Percentiles rank a stretch among this genome's conserved stretches.
These are phyloP conservation scores for Leucopsar rothschildi DNA, from an alignment of 2,113 vertebrate species.

Conservation along the genomic window DNA sequence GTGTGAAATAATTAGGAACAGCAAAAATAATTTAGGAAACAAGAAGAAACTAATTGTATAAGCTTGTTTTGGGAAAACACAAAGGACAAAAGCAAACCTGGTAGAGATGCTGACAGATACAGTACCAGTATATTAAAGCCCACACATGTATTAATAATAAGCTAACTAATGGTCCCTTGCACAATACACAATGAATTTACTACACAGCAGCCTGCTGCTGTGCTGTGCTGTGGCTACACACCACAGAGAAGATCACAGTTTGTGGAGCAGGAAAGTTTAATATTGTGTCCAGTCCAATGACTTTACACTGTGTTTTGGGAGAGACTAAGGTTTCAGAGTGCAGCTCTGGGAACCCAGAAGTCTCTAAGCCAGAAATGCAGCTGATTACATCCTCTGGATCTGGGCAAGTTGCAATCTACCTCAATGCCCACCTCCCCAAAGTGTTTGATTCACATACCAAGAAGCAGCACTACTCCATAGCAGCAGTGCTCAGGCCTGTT, in stretches of 20 bases:
- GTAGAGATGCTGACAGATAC: constrained; percentile 43
- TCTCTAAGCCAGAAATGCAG: not conserved
- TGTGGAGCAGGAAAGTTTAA: constrained; percentile 20
- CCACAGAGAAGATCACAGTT: not conserved
- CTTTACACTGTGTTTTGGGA: not conserved
- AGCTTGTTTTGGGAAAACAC: constrained; percentile 76
- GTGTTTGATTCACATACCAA: not conserved
- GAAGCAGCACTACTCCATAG: not conserved
- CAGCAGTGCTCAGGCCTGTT: not conserved
- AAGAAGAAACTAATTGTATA: constrained; percentile 79
- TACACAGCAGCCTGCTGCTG: constrained; percentile 24
- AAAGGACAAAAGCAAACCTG: constrained; percentile 56
- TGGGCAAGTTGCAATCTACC: not conserved
- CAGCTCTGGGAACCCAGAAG: not conserved
- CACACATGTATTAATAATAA: constrained; percentile 40
- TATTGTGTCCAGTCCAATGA: constrained; percentile 19
- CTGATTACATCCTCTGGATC: not conserved
- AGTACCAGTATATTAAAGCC: constrained; percentile 51
- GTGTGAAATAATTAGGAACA: constrained; percentile 81
- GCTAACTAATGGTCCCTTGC: constrained; percentile 56
- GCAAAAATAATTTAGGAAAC: constrained; percentile 81
- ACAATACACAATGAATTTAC: constrained; percentile 40
- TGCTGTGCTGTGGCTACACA: not conserved
- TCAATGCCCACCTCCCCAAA: not conserved
- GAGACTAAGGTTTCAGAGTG: not conserved